These are phyloP conservation scores for Chiloscyllium plagiosum DNA, from an alignment of 2,113 vertebrate species.

Conservation along the genomic window DNA sequence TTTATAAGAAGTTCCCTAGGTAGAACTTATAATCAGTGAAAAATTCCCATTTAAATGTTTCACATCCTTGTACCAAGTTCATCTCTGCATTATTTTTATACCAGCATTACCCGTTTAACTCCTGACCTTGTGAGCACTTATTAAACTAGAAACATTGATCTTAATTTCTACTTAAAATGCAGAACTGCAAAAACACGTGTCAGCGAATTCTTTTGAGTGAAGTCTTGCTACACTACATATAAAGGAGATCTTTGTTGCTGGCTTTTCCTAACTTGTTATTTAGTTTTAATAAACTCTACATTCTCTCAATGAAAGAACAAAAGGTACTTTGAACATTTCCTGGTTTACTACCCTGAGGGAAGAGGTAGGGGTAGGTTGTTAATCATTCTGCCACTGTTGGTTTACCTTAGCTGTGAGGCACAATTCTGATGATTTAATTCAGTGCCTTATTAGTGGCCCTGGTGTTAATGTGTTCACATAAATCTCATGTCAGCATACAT, in stretches of 20 bases:
- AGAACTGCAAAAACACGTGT: neutral
- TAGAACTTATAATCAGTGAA: neutral
- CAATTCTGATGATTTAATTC: neutral
- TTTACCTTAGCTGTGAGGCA: neutral
- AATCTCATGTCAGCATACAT: neutral
- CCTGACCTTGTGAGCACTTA: neutral
- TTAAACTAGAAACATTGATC: neutral
- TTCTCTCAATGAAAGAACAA: neutral
- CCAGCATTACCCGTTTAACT: neutral
- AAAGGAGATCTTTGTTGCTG: neutral
- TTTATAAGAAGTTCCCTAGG: neutral
- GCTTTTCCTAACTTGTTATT: neutral
- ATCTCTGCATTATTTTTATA: neutral
- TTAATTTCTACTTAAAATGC: neutral
- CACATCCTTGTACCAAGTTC: neutral
- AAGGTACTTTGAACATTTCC: slow-evolving; percentile 5
- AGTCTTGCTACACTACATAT: neutral
- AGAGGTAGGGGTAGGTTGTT: neutral
- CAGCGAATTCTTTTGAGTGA: neutral
- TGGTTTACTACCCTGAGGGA: neutral
- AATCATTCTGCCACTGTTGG: slow-evolving; percentile 10
- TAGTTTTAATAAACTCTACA: neutral
- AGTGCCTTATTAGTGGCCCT: neutral
- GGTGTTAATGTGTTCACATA: neutral
- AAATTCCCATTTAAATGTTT: neutral